Percentiles rank a stretch among this genome's conserved stretches.
These are phyloP conservation scores for Equus quagga DNA, from an alignment of 2,113 vertebrate genomes.

Conservation along the genomic window DNA sequence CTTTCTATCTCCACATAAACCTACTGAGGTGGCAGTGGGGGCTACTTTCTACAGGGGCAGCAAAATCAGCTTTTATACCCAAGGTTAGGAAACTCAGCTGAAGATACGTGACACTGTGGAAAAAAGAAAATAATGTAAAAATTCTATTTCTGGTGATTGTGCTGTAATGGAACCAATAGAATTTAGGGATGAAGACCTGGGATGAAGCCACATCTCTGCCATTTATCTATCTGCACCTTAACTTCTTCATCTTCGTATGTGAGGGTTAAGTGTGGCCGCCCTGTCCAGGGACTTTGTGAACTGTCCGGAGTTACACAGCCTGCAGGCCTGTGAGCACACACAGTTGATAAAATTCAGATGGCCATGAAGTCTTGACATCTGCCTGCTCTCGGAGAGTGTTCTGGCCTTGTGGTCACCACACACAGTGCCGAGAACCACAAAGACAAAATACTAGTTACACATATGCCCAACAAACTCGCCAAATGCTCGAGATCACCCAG, in stretches of 20 bases:
- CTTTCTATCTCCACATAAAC: neutral
- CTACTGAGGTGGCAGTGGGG: rapidly evolving
- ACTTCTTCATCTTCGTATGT: neutral
- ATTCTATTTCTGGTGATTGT: neutral
- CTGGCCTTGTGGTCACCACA: neutral
- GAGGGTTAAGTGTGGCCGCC: neutral
- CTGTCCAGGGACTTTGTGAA: neutral
- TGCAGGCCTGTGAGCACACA: neutral
- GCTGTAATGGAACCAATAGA: neutral
- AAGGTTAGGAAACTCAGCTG: neutral
- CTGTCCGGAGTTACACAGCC: too few species aligned
- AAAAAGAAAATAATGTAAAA: neutral
- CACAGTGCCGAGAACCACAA: too few species aligned
- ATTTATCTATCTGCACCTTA: neutral
- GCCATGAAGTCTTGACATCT: neutral
- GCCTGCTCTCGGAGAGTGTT: neutral
- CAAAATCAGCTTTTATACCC: neutral
- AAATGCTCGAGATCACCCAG: neutral
- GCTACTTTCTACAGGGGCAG: neutral
- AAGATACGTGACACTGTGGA: neutral
- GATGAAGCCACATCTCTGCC: neutral
- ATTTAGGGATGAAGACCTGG: neutral
- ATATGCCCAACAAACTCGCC: neutral
- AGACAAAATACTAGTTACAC: neutral
- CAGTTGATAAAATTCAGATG: neutral